phyloP scores from a whole-genome alignment of 92 coral and sea anemone species.

The Porites evermanni region DNA sequence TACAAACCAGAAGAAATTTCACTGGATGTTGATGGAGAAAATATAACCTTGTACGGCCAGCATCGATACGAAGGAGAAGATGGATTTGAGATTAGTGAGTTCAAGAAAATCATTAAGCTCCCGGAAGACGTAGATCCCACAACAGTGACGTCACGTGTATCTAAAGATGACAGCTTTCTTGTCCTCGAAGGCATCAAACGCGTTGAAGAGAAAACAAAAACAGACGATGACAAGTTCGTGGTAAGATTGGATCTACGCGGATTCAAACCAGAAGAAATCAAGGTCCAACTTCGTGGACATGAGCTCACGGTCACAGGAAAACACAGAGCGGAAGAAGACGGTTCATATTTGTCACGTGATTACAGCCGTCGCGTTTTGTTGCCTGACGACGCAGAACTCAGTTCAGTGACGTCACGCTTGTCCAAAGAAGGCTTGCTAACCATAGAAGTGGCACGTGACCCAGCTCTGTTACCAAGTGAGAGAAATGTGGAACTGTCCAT shows the following conservation, averaged over 20 bases:
- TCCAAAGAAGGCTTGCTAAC: conserved; percentile 53
- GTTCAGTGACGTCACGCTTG: conserved; percentile 47
- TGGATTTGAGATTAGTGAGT: conserved; percentile 52
- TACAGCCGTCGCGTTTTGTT: conserved; percentile 37
- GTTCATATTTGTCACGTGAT: conserved; percentile 39
- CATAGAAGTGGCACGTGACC: conserved; percentile 40
- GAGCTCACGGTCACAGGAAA: not conserved
- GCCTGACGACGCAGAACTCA: conserved; percentile 49
- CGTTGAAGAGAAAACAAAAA: not conserved
- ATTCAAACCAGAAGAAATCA: conserved; percentile 21
- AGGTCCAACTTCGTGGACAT: conserved; percentile 8
- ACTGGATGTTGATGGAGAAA: conserved; percentile 57
- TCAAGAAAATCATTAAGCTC: conserved; percentile 50
- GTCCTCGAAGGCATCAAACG: conserved; percentile 40
- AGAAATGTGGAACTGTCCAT: conserved; percentile 4
- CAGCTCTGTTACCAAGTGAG: conserved; percentile 2
- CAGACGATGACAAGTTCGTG: conserved; percentile 1
- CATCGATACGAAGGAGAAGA: conserved; percentile 52
- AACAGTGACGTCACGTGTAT: conserved; percentile 54
- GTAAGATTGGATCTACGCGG: conserved; percentile 5
- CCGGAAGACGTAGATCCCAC: conserved; percentile 57
- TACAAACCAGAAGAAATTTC: conserved; percentile 56
- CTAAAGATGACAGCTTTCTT: conserved; percentile 49
- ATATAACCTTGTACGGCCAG: conserved; percentile 49
- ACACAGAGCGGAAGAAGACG: conserved; percentile 31